Evolutionary conservation across 53 echinoderm and acorn worm genomes (phyloP).

Genomic region (Echinarachnius parma): DNA sequence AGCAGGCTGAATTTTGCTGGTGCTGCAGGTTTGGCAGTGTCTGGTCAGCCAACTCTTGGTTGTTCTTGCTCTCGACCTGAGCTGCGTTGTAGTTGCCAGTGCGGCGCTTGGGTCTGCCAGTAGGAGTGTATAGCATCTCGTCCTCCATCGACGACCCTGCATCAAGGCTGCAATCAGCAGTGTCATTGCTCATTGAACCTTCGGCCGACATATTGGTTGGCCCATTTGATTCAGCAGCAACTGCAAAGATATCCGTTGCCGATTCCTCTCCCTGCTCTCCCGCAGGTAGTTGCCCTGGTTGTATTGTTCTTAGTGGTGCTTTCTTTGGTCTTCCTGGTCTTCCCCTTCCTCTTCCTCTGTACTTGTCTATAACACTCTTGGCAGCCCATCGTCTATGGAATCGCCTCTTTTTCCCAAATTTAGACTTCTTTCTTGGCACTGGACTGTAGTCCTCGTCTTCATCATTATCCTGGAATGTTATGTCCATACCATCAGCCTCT

Average conservation of each 20-base stretch:
- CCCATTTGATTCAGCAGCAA: background rate
- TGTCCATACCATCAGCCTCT: slow-evolving; percentile 17
- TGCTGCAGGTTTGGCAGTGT: background rate
- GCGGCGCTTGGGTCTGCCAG: slow-evolving; percentile 63
- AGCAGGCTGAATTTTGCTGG: background rate
- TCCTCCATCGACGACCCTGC: slow-evolving; percentile 15
- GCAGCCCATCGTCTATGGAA: slow-evolving; percentile 32
- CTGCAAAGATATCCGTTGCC: background rate
- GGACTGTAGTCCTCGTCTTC: slow-evolving; percentile 44
- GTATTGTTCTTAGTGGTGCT: background rate
- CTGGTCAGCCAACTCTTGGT: background rate
- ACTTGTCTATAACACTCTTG: slow-evolving; percentile 29
- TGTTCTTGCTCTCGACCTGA: slow-evolving; percentile 20
- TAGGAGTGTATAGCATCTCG: slow-evolving; percentile 55
- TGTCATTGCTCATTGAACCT: background rate
- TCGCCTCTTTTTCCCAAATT: slow-evolving; percentile 17
- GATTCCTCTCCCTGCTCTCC: background rate
- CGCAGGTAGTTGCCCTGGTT: background rate
- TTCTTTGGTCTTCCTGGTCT: slow-evolving; percentile 30
- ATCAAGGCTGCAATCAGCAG: background rate
- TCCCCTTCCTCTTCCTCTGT: slow-evolving; percentile 32
- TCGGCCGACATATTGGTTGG: background rate
- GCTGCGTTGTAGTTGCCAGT: slow-evolving; percentile 55
- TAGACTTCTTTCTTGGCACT: slow-evolving; percentile 30
- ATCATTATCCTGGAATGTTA: slow-evolving; percentile 25